Evolutionary conservation across 2,888 invertebrate genomes (phyloP), one percentile per base, ranked within the genome.

Genomic region (Aplocera efformata): DNA sequence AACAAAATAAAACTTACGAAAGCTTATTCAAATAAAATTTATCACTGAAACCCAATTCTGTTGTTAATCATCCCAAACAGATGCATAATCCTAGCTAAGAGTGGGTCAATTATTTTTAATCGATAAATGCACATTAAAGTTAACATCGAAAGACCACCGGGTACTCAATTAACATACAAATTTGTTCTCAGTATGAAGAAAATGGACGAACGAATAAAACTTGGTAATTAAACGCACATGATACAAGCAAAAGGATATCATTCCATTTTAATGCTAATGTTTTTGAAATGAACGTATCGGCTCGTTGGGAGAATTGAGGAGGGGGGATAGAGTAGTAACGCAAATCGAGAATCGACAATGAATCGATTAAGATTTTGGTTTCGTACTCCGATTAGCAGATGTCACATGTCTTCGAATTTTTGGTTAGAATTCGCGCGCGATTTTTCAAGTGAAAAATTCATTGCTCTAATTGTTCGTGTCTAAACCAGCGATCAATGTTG

Each of bases 181-280:
- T 85, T 79, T 78, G 82, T 79, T 84, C 79, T 77, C 71, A 74
- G 79, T 85, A 85, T 85, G 81, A 85, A 86, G 84, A 84, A 84
- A 85, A 85, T 78, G 79, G 74, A 76, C 66, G 74, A 62, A 39
- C 42, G 48, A 49, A 48, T 43, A 78, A 78, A 78, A 75, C 71
- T 50, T 44, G 56, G 68, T 79, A 81, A 82, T 83, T 80, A 82
- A 84, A 72, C 73, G 72, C 67, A 58, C 46, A 62, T 65, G 67
- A 65, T 73, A 74, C 69, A 69, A 67, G 71, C 67, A 17, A 17
- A 5, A 17, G 3, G 5, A 72, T 81, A 76, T n/a, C n/a, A 78
- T 77, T 79, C 77, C 70, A 70, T 79, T 79, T 79, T 79, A 74
- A 79, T 77, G 73, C 65, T 70, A 68, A 48, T 48, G 50, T 52